Evolutionary conservation across 2,888 invertebrate genomes (phyloP).

Genomic region (Ditula angustiorana): DNA sequence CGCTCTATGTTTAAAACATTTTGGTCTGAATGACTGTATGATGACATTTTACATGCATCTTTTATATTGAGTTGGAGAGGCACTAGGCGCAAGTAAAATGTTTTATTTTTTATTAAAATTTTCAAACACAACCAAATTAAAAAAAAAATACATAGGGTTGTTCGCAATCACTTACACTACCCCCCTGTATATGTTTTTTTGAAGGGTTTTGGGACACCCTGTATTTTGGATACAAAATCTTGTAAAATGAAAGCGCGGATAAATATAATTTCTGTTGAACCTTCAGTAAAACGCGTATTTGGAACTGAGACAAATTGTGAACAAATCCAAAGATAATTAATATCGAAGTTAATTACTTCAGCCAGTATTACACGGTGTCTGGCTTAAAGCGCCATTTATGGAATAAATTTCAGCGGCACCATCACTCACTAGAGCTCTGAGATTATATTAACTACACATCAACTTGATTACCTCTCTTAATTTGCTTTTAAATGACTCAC

Average conservation of each 20-base stretch:
- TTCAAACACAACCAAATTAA: too few relatives aligned
- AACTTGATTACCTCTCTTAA: conserved; percentile 9
- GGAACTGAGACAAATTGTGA: conserved; percentile 47
- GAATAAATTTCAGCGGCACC: conserved; percentile 56
- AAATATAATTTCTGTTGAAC: not conserved
- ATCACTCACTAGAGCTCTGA: not conserved
- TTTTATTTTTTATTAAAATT: too few relatives aligned
- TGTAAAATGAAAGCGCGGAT: not conserved
- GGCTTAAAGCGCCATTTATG: conserved; percentile 51
- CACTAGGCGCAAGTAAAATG: too few relatives aligned
- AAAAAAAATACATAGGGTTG: too few relatives aligned
- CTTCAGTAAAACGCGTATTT: not conserved
- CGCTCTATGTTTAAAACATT: too few relatives aligned
- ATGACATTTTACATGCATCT: too few relatives aligned
- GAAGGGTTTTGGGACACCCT: too few relatives aligned
- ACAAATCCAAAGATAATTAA: conserved; percentile 59
- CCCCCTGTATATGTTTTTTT: too few relatives aligned
- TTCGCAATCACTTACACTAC: too few relatives aligned
- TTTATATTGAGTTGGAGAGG: too few relatives aligned
- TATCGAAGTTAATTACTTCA: conserved; percentile 62
- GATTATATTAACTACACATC: conserved; percentile 12
- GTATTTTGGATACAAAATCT: not conserved
- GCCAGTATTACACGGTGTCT: conserved; percentile 50
- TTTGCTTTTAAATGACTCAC: conserved; percentile 15
- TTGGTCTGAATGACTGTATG: too few relatives aligned